Evolutionary conservation across 2,888 invertebrate genomes (phyloP).

Genomic region (Ischnura elegans): DNA sequence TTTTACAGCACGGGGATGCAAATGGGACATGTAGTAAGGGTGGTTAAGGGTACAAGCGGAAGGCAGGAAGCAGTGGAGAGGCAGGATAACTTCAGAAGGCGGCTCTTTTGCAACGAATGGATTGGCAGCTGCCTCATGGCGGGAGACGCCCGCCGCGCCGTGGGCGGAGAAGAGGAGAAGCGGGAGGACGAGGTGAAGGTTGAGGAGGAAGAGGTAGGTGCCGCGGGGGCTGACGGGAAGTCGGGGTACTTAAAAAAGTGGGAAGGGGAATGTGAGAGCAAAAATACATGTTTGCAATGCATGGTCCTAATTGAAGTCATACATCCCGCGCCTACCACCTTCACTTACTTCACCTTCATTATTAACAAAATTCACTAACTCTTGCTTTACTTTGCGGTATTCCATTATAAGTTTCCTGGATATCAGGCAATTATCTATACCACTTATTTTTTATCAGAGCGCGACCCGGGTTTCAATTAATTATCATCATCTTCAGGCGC

Average conservation of each 20-base stretch:
- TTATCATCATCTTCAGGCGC: too few species aligned
- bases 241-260: not conserved
- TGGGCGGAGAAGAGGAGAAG: not conserved
- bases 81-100: not conserved
- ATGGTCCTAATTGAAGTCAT: not conserved
- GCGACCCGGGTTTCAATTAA: too few species aligned
- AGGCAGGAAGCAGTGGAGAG: not conserved
- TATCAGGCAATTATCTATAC: too few species aligned
- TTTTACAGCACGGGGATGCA: not conserved
- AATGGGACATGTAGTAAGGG: not conserved
- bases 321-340: not conserved
- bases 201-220: not conserved
- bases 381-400: too few species aligned
- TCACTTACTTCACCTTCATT: too few species aligned
- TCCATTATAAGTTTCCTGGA: too few species aligned
- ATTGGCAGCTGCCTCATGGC: constrained; percentile 57
- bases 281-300: not conserved
- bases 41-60: not conserved
- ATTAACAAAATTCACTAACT: too few species aligned
- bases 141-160: too few species aligned
- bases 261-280: not conserved
- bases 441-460: too few species aligned
- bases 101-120: constrained; percentile 47
- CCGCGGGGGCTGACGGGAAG: not conserved
- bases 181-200: not conserved